Evolutionary conservation across 2,888 invertebrate species (phyloP).

Genomic region (Caenorhabditis sp.): DNA sequence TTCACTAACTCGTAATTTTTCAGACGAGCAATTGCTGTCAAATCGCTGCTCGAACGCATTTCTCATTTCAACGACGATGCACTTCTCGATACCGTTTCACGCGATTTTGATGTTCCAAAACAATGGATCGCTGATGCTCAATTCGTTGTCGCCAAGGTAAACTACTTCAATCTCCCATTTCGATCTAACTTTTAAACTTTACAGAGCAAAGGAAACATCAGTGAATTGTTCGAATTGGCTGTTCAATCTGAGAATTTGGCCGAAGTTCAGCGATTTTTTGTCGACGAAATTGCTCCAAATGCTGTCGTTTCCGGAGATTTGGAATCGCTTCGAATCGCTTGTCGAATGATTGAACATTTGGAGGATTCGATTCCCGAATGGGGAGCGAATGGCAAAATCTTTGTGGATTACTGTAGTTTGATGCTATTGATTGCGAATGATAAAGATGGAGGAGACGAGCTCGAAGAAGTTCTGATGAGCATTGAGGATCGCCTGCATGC

Average conservation of each 20-base stretch:
- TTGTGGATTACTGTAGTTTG: conserved; percentile 45
- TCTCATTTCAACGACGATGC: conserved; percentile 17
- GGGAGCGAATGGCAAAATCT: conserved; percentile 51
- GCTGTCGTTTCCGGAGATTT: conserved; percentile 42
- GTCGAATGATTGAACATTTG: conserved; percentile 36
- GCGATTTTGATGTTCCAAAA: conserved; percentile 32
- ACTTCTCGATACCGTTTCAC: conserved; percentile 20
- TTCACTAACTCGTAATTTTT: conserved; percentile 2
- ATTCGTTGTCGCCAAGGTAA: conserved; percentile 40
- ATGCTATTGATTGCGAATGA: conserved; percentile 20
- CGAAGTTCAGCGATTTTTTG: conserved; percentile 41
- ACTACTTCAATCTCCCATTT: background rate
- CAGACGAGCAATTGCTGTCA: conserved; percentile 24
- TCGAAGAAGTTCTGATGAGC: conserved; percentile 21
- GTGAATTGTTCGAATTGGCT: conserved; percentile 39
- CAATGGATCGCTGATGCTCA: conserved; percentile 53
- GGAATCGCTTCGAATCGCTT: conserved; percentile 28
- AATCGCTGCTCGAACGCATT: conserved; percentile 30
- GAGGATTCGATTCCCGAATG: conserved; percentile 43
- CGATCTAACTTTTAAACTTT: background rate
- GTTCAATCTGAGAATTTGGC: conserved; percentile 25
- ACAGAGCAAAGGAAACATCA: conserved; percentile 16
- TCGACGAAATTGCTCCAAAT: conserved; percentile 51
- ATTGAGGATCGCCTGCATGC: conserved; percentile 42
- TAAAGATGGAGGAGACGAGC: conserved; percentile 8